Evolutionary conservation across 2,113 vertebrate genomes (phyloP).

Genomic region (Climacteris rufus): DNA sequence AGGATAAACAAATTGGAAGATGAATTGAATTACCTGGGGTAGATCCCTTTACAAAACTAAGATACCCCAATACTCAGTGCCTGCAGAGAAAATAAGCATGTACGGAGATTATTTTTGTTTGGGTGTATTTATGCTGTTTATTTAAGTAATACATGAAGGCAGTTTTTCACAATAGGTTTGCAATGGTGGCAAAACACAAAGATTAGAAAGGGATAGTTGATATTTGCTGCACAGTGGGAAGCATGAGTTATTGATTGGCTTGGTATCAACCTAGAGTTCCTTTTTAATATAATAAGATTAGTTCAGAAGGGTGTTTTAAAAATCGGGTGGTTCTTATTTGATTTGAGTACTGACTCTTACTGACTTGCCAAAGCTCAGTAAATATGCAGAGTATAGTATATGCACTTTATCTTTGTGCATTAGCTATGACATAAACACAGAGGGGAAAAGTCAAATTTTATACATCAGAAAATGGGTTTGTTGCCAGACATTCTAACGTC

Average conservation of each 20-base stretch:
- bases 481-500: constrained; percentile 48
- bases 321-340: constrained; percentile 36
- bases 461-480: constrained; percentile 42
- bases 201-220: background rate
- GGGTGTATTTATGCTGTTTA: background rate
- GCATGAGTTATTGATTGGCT: constrained; percentile 31
- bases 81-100: constrained; percentile 12
- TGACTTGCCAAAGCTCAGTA: constrained; percentile 55
- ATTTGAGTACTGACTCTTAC: constrained; percentile 45
- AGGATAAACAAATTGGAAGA: constrained; percentile 1
- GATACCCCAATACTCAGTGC: background rate
- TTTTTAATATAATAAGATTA: constrained; percentile 27
- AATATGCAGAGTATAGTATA: constrained; percentile 44
- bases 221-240: constrained; percentile 32
- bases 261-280: constrained; percentile 18
- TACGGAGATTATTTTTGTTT: background rate
- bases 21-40: background rate
- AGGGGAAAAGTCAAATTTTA: constrained; percentile 58
- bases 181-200: background rate
- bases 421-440: constrained; percentile 59
- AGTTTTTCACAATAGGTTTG: background rate
- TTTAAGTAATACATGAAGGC: background rate
- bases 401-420: constrained; percentile 54
- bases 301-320: constrained; percentile 47
- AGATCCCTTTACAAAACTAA: background rate